phyloP scores from a whole-genome alignment of 1,140 invertebrate species.

The Sycophaga agraensis region DNA sequence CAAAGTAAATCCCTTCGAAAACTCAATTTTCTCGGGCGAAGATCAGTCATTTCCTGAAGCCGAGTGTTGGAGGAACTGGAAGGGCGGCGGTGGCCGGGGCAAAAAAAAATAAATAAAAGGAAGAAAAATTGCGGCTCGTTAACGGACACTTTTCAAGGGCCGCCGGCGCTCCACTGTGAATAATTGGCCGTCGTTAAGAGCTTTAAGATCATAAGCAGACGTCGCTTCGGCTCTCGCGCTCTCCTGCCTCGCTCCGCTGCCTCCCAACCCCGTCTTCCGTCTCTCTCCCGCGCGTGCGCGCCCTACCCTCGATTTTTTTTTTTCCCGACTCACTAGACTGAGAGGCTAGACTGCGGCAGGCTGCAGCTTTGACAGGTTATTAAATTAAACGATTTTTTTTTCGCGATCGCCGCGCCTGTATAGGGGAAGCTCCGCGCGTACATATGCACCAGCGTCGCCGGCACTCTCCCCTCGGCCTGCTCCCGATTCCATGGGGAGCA shows the following conservation, averaged over 20 bases:
- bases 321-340: constrained; percentile 10
- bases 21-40: constrained; percentile 27
- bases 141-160: constrained; percentile 35
- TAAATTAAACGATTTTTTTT: constrained; percentile 53
- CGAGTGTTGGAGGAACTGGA: no score
- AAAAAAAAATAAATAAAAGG: constrained; percentile 17
- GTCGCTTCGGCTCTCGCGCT: background rate
- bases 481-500: no score
- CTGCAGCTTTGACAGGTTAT: constrained; percentile 45
- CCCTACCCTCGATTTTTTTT: background rate
- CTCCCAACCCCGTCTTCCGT: background rate
- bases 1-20: constrained; percentile 18
- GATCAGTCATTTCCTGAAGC: constrained; percentile 26
- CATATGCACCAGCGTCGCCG: constrained; percentile 23
- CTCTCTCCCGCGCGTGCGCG: background rate
- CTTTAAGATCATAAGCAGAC: constrained; percentile 33
- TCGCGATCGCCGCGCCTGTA: constrained; percentile 31
- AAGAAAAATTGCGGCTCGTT: constrained; percentile 36
- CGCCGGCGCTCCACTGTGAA: constrained; percentile 34
- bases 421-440: constrained; percentile 27
- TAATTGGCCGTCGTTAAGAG: constrained; percentile 46
- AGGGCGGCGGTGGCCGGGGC: no score
- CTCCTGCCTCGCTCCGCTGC: background rate
- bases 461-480: no score
- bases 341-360: constrained; percentile 1